These are phyloP conservation scores for Nibea coibor DNA, from an alignment of 2,113 vertebrate genomes.

Conservation along the genomic window DNA sequence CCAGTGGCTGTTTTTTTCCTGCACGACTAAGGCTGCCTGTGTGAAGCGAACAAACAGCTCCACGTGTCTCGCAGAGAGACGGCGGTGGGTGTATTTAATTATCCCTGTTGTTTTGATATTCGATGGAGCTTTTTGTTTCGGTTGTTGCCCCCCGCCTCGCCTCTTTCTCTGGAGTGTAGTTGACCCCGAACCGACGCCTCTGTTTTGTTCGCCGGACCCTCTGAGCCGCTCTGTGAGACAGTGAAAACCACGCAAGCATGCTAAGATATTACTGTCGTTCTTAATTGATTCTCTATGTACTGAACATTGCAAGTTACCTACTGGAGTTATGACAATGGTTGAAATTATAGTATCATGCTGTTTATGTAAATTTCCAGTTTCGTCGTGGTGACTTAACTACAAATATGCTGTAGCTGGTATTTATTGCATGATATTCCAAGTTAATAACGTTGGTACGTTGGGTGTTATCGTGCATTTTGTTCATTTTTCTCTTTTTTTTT, in stretches of 20 bases:
- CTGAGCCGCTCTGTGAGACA: constrained; percentile 51
- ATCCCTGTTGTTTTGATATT: constrained; percentile 31
- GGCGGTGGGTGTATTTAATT: constrained; percentile 40
- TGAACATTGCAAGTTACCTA: constrained; percentile 70
- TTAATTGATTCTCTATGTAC: constrained; percentile 70
- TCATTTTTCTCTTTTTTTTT: constrained; percentile 61
- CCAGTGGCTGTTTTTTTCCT: constrained; percentile 67
- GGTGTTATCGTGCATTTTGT: constrained; percentile 72
- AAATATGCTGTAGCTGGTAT: constrained; percentile 70
- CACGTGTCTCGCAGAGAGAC: constrained; percentile 42
- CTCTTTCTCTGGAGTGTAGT: constrained; percentile 56
- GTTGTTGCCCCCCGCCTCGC: neutral
- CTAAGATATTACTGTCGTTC: constrained; percentile 68
- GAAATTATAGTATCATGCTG: constrained; percentile 57
- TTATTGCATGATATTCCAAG: constrained; percentile 82
- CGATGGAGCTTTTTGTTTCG: neutral
- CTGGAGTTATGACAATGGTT: constrained; percentile 63
- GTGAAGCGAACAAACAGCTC: constrained; percentile 47
- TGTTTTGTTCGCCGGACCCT: neutral
- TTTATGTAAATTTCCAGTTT: constrained; percentile 76
- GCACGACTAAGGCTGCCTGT: constrained; percentile 68
- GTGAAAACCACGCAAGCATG: constrained; percentile 75
- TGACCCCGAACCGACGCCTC: constrained; percentile 34
- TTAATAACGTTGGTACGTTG: constrained; percentile 64
- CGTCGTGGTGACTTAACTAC: constrained; percentile 75